Conservation (phyloP, 2,888 invertebrate genomes). For the Hybos culiciformis region DNA sequence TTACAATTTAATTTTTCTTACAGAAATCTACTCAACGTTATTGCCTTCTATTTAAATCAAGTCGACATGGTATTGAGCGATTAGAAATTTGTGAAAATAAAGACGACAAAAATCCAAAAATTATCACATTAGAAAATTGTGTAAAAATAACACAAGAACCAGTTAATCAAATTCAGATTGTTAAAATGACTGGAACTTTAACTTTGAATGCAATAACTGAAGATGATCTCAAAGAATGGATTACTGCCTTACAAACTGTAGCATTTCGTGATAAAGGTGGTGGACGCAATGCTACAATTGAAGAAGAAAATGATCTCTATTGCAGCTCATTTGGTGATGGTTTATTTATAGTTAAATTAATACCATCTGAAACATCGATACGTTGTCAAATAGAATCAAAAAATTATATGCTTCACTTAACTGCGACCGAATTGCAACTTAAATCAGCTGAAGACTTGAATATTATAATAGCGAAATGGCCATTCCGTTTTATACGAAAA, state of each 20-base stretch:
- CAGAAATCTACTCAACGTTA: conserved; percentile 65
- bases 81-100: conserved; percentile 73
- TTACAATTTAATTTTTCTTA: no score
- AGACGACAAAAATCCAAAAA: conserved; percentile 59
- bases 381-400: conserved; percentile 59
- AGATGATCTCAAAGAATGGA: conserved; percentile 61
- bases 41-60: conserved; percentile 57
- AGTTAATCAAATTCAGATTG: conserved; percentile 48
- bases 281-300: conserved; percentile 41
- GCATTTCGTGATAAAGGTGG: conserved; percentile 58
- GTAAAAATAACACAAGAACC: conserved; percentile 62
- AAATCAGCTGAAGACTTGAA: conserved; percentile 48
- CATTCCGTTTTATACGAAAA: conserved; percentile 66
- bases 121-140: conserved; percentile 75
- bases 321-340: conserved; percentile 69
- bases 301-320: conserved; percentile 81
- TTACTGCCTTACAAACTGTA: conserved; percentile 62
- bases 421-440: conserved; percentile 60
- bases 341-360: conserved; percentile 62
- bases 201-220: conserved; percentile 47
- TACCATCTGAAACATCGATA: conserved; percentile 63
- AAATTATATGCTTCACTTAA: conserved; percentile 58
- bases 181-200: conserved; percentile 58
- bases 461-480: conserved; percentile 57
- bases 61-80: conserved; percentile 73